Evolutionary conservation across 2,797 vertebrate species (phyloP).

Genomic region (Tamandua tetradactyla): DNA sequence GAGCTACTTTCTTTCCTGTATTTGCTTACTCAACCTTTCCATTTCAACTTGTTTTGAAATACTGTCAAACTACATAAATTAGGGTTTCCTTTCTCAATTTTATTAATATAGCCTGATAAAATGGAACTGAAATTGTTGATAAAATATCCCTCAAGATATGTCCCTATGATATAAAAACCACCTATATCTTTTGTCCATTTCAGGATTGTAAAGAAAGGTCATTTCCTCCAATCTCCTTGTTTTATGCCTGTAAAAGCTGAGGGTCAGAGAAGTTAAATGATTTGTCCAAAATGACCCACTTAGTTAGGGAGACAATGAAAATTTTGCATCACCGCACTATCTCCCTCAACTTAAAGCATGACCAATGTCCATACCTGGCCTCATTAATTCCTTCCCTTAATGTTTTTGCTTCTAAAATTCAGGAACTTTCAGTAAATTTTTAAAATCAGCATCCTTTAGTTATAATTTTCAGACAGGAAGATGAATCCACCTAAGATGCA

Average conservation of each 20-base stretch:
- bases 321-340: not conserved
- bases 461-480: constrained; percentile 24
- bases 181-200: not conserved
- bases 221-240: not conserved
- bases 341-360: not conserved
- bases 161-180: constrained; percentile 17
- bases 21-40: constrained; percentile 67
- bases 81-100: constrained; percentile 57
- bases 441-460: not conserved
- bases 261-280: not conserved
- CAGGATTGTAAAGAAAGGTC: not conserved
- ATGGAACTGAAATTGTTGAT: constrained; percentile 33
- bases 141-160: not conserved
- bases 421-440: not conserved
- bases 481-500: not conserved
- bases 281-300: not conserved
- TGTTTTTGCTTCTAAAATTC: constrained; percentile 30
- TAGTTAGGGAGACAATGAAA: not conserved
- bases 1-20: constrained; percentile 65
- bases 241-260: not conserved
- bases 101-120: constrained; percentile 53
- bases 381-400: not conserved
- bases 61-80: constrained; percentile 62
- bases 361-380: not conserved
- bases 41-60: constrained; percentile 71